Evolutionary conservation across 2,113 vertebrate genomes (phyloP), one percentile per base, ranked within the genome.

Genomic region (Anser brachyrhynchus): DNA sequence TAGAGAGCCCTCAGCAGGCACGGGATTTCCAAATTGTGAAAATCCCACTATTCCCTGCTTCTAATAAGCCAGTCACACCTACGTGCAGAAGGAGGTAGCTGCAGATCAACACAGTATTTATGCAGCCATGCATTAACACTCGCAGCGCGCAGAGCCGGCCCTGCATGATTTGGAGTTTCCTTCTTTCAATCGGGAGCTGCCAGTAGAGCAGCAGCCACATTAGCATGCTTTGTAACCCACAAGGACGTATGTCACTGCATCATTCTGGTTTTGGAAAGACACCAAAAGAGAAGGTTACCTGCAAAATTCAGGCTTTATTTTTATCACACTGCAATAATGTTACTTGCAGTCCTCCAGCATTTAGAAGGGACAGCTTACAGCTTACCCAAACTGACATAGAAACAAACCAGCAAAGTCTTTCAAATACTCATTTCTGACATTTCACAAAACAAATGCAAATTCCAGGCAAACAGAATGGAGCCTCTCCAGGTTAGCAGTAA

Each of bases 381-480:
- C 17, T 89, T 72, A 33, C 74, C 25, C 41, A 64, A 61, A 65
- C 33, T 26, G 0, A 59, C 84, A 77, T 6, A 64, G 46, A 52
- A 73, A 43, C 6, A 11, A 55, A 92, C 61, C 43, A 57, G n/a
- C 13, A 7, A 31, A 6, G 49, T 23, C 58, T 59, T 71, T 82
- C 54, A 65, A 79, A 54, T 49, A 37, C 15, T 91, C 17, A 35
- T 84, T 86, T 92, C 54, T 92, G 75, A 88, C 87, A 80, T 94
- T 84, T 75, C 93, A 90, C n/a, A 57, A 67, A 67, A 67, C 75
- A 74, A 82, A 88, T 25, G 43, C 44, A 65, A 94, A 77, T 57
- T 90, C 25, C 91, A 92, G 88, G 62, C 72, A 92, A 84, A 61
- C 12, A 71, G 78, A 85, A 57, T 1, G 2, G 11, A 92, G 54